Conservation (phyloP, 2,888 invertebrate genomes). For the Campoplex capitator region DNA sequence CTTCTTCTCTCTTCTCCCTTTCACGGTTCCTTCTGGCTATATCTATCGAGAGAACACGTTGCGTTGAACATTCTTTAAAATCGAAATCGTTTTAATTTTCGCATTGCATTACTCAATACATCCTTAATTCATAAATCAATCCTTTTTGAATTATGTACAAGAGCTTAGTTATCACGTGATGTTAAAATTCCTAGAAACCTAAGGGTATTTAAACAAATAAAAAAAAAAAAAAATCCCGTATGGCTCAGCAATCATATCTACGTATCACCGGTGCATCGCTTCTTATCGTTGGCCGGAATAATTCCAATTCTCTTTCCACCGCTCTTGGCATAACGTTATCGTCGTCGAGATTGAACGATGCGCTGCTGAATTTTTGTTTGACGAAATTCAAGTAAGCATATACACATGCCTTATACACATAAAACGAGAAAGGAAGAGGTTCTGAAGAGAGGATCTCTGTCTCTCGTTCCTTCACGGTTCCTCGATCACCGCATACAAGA, state of each 20-base stretch:
- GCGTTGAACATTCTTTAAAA: neutral
- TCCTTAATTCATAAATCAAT: too few species aligned
- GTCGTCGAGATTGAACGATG: slow-evolving; percentile 49
- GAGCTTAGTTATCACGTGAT: neutral
- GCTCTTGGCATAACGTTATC: slow-evolving; percentile 31
- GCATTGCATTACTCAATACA: neutral
- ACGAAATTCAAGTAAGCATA: slow-evolving; percentile 42
- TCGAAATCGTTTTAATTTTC: neutral
- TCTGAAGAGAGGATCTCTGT: neutral
- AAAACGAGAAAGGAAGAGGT: neutral
- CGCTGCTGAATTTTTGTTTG: slow-evolving; percentile 62
- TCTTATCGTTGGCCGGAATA: slow-evolving; percentile 41
- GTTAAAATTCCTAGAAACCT: neutral
- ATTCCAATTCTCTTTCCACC: slow-evolving; percentile 28
- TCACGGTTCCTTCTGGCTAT: neutral
- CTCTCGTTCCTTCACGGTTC: slow-evolving; percentile 37
- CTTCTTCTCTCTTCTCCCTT: slow-evolving; percentile 6
- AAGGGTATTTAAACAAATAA: too few species aligned
- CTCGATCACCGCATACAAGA: slow-evolving; percentile 28
- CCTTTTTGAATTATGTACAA: neutral
- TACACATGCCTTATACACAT: slow-evolving; percentile 38
- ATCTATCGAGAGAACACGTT: neutral
- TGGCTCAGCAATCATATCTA: too few species aligned
- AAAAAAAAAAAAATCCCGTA: too few species aligned
- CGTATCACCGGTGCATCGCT: slow-evolving; percentile 18